Percentiles rank a stretch among this genome's conserved stretches.
phyloP scores from a whole-genome alignment of 2,113 vertebrate species.

The Acanthochromis polyacanthus region DNA sequence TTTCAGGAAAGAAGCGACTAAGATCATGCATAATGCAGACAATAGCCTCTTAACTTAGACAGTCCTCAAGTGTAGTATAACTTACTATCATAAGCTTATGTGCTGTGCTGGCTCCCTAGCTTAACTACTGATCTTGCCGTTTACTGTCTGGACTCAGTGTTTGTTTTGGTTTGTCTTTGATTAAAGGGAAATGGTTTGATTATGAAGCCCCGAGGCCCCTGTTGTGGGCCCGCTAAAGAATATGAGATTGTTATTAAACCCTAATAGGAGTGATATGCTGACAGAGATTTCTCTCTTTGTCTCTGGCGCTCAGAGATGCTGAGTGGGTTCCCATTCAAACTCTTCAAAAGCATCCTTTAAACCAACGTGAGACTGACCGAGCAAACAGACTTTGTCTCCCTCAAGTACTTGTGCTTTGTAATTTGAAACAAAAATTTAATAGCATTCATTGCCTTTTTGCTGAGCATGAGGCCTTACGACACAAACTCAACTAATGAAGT shows the following conservation, averaged over 20 bases:
- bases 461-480: constrained; percentile 39
- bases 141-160: constrained; percentile 62
- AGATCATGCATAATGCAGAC: constrained; percentile 34
- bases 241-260: constrained; percentile 78
- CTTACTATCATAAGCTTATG: constrained; percentile 55
- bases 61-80: constrained; percentile 60
- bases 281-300: constrained; percentile 63
- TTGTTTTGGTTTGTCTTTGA: constrained; percentile 74
- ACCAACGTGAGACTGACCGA: constrained; percentile 42
- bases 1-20: constrained; percentile 26
- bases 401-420: constrained; percentile 37
- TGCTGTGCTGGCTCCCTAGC: constrained; percentile 71
- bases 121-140: constrained; percentile 59
- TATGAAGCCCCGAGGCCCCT: constrained; percentile 65
- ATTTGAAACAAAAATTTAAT: constrained; percentile 74
- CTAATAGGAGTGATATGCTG: constrained; percentile 77
- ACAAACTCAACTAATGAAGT: constrained; percentile 63
- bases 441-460: constrained; percentile 46
- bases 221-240: constrained; percentile 66
- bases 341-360: constrained; percentile 54
- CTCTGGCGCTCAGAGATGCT: constrained; percentile 53
- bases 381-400: constrained; percentile 56
- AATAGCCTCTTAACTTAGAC: constrained; percentile 43
- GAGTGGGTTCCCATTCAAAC: constrained; percentile 59
- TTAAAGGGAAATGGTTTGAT: constrained; percentile 76